Evolutionary conservation across 2,888 invertebrate species (phyloP), one percentile per base, ranked within the genome.

Genomic region (Drosophila parthenogenetica): DNA sequence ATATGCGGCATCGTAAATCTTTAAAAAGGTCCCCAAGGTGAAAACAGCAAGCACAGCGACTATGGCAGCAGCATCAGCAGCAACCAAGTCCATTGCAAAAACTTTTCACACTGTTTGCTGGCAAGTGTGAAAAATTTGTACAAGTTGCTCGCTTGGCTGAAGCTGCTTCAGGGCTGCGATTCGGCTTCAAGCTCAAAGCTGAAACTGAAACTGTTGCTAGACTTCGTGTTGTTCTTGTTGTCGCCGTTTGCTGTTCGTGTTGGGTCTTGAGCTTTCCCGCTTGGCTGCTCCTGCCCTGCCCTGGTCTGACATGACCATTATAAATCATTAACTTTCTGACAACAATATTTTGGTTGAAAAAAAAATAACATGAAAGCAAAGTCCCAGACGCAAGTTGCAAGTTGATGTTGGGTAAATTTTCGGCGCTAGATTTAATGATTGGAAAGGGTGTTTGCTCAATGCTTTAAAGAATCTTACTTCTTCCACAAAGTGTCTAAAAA

Each of bases 1-100:
- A 89, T 89, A 90, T 87, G 85, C 89, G 87, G 85, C 81, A 87
- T 89, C 90, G 91, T 90, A 91, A 91, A 90, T 90, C 90, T 91
- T 89, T 87, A 87, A 87, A 87, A 87, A 89, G 87, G 78, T 89
- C 87, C 77, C 89, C 88, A 88, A 90, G 88, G 89, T 89, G 77
- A 77, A 77, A 58, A 29, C 22, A 69, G 58, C 61, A 67, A 61
- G 32, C 69, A 57, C 63, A 69, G 54, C 55, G 39, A 10, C 40
- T 32, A 11, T 29, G 48, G 43, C 43, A 29, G 35, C 65, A 35
- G 39, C 43, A 37, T 5, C 35, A 11, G 25, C 53, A 25, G 39
- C 62, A 40, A 32, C 49, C 13, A 48, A 54, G 46, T 50, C 55
- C 66, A 65, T 59, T 43, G 77, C 67, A 59, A 81, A 81, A 81